Base-by-base conservation (phyloP, 2,113 vertebrate genomes). In the Oncorhynchus keta region DNA sequence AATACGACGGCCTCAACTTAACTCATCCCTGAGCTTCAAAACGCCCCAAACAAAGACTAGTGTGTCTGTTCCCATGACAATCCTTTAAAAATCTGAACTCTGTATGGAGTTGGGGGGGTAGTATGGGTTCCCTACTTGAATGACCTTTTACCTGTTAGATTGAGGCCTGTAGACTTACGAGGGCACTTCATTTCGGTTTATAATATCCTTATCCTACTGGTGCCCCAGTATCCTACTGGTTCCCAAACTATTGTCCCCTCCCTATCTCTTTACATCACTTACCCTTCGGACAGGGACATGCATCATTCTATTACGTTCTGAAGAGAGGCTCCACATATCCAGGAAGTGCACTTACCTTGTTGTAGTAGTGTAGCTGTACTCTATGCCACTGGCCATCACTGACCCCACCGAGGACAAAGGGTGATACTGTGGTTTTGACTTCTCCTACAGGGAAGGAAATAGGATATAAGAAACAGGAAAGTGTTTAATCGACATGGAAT, bases 341-440 rank as follows among this genome's bases (percentile, higher is more conserved):
- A 14, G 72, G 28, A 62, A 12, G 57, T 39, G 30, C 14, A 48
- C 9, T 90, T 94, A 97, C 96, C 95, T 97, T 97, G 77, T 97
- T 97, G 86, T 95, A 96, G 90, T 97, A 97, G 55, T 94, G 94
- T 78, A 96, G 92, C 89, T 92, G 93, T 9, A 97, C 94, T 0
- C 89, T 93, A 76, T 97, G 96, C 96, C 96, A 97, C 32, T 89
- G 93, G 20, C 96, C 95, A 0, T 96, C 95, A 0, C 96, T 96
- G 82, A 97, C 95, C 1, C 96, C 96, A 6, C 94, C 94, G 0
- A 76, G 88, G 3, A 97, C 75, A 1, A 93, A 92, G 0, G 96
- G 95, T 0, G 93, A 86, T 82, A 97, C 96, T 0, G 87, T 95
- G 0, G 96, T 96, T 1, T 87, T 95, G 2, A 93, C 92, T 82